These are phyloP conservation scores for Rana temporaria DNA, from an alignment of 2,113 vertebrate species.

Conservation along the genomic window DNA sequence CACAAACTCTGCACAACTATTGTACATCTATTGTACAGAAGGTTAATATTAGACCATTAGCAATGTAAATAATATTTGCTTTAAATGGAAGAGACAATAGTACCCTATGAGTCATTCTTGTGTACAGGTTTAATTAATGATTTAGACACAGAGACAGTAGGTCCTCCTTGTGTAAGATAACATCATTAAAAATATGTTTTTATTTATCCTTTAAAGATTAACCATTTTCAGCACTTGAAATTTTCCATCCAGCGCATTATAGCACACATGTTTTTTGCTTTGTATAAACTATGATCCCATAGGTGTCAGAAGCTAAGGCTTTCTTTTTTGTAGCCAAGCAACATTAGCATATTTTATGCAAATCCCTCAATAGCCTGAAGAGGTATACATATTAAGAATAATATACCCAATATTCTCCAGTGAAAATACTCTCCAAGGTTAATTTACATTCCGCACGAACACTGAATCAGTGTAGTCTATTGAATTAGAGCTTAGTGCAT, in stretches of 20 bases:
- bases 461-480: constrained; percentile 16
- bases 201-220: background rate
- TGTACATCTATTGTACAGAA: too few species aligned
- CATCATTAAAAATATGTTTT: background rate
- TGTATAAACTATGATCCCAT: background rate
- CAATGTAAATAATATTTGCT: background rate
- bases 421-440: background rate
- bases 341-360: constrained; percentile 42
- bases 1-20: too few species aligned
- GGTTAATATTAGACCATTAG: too few species aligned
- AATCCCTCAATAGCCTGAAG: constrained; percentile 34
- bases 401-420: background rate
- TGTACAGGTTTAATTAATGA: too few species aligned
- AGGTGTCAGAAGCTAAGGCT: background rate
- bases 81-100: too few species aligned
- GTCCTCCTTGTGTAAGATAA: too few species aligned
- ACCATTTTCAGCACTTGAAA: background rate
- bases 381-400: constrained; percentile 34
- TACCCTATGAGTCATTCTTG: too few species aligned
- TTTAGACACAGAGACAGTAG: too few species aligned
- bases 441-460: constrained; percentile 17
- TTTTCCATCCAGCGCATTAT: background rate
- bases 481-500: background rate
- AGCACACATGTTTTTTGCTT: background rate
- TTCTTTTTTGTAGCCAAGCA: constrained; percentile 21